Percentiles rank a stretch among this genome's conserved stretches.
phyloP scores from a whole-genome alignment of 2,797 vertebrate species.

The Smutsia temminckii region DNA sequence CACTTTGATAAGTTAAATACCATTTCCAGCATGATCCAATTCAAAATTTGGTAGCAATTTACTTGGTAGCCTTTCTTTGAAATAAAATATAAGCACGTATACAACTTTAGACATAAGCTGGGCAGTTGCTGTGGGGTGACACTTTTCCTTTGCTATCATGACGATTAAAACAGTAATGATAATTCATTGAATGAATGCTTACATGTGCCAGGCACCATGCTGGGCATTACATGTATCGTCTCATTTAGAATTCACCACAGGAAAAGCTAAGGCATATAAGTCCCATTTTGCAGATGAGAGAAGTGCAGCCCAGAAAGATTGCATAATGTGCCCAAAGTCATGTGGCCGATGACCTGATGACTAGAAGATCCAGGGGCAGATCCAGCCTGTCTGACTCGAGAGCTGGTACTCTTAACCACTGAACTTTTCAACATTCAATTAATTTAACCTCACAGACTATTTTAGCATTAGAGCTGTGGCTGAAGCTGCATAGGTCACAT shows the following conservation, averaged over 20 bases:
- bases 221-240: not conserved
- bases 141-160: not conserved
- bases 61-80: slow-evolving; percentile 18
- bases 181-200: not conserved
- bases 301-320: not conserved
- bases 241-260: slow-evolving; percentile 5
- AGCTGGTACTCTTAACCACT: not conserved
- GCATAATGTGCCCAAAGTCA: not conserved
- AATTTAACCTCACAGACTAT: not conserved
- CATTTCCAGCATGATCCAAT: not conserved
- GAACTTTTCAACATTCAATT: not conserved
- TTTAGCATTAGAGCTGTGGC: not conserved
- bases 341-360: fast-evolving
- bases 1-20: not conserved
- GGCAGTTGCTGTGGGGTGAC: not conserved
- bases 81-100: not conserved
- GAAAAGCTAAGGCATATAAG: not conserved
- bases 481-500: not conserved
- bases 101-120: not conserved
- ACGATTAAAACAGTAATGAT: not conserved
- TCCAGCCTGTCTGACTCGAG: not conserved
- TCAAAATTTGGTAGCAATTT: slow-evolving; percentile 4
- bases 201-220: not conserved
- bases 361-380: not conserved
- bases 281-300: not conserved